Base-by-base conservation (phyloP, 2,888 invertebrate species). In the Coleophora deauratella region DNA sequence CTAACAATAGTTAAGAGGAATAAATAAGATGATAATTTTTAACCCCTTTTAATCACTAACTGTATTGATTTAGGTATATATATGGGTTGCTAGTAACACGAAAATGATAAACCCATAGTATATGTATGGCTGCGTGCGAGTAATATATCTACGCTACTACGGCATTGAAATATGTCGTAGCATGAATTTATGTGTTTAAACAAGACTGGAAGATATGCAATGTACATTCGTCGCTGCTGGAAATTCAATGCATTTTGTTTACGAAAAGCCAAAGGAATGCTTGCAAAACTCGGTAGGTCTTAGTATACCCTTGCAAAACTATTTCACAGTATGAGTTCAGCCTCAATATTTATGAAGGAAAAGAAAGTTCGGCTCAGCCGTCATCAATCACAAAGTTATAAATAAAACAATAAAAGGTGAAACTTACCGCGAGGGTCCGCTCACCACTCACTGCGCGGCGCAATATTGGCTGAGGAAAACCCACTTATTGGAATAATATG, bases 301-400 rank as follows among this genome's bases (percentile, higher is more conserved):
- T 21, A 6, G 21, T 6, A 6, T 6, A 21, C 21, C 45, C 45
- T 49, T 43, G 45, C 50, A 43, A 61, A 75, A 81, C 80, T 79
- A 81, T 68, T 62, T 60, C 76, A 33, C 77, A 70, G 72, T 68
- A 59, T 71, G 78, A 75, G 66, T 64, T 70, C 62, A 57, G 57
- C 56, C 74, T 78, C 79, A 82, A 85, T 85, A 85, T 85, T 81
- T 85, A 85, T 85, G 82, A 84, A 84, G 72, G 71, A 71, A 80
- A 84, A 84, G 72, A 71, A 71, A 80, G 62, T 76, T 71, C 64
- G 55, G 54, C 57, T 64, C 71, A 67, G 71, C 76, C 80, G 66
- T 78, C 85, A 85, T 85, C 85, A 85, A 85, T 85, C 85, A 84
- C 79, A 77, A 82, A 85, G 81, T 85, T 85, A 84, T 85, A 85